Evolutionary conservation across 2,888 invertebrate genomes (phyloP), one percentile per base, ranked within the genome.

Genomic region (Unio delphinus): DNA sequence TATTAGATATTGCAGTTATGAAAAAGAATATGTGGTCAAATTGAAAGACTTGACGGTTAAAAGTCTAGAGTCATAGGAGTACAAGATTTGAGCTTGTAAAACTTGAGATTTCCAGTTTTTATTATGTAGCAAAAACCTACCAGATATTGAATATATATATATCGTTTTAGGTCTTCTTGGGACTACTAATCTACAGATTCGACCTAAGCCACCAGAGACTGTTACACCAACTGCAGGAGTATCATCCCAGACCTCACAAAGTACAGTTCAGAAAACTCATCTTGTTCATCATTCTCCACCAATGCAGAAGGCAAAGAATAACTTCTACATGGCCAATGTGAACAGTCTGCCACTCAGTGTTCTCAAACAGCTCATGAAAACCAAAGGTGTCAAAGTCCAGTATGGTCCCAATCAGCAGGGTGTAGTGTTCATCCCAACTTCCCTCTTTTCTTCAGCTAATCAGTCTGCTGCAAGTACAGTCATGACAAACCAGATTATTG

Each of bases 311-410:
- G 15, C 45, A 15, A 45, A 45, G 45, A 45, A 45, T 4, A 77
- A 80, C 65, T 80, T 77, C 64, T 81, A 79, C 64, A 78, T 78
- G 59, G 79, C 81, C 20, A 81, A 81, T 71, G 75, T 83, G 3
- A 79, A 78, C 64, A 80, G 76, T 59, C 69, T 83, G 66, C 82
- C 84, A 62, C 81, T 83, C 34, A 77, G 78, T 61, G 79, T 87
- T 30, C 65, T 85, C 28, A 84, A 86, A 68, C 84, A 86, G 72
- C 74, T 87, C 65, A 65, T 87, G 30, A 84, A 82, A 64, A 82
- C 80, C 20, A 80, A 84, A 65, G 80, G 82, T 20, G 75, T 82
- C 8, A 80, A 80, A 64, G 80, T 82, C 58, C 82, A 80, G 61
- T 79, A 77, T 23, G 80, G 78, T 18, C 76, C 74, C 34, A 78